Conservation (phyloP, 2,888 invertebrate genomes). For the Camponotus fellah region DNA sequence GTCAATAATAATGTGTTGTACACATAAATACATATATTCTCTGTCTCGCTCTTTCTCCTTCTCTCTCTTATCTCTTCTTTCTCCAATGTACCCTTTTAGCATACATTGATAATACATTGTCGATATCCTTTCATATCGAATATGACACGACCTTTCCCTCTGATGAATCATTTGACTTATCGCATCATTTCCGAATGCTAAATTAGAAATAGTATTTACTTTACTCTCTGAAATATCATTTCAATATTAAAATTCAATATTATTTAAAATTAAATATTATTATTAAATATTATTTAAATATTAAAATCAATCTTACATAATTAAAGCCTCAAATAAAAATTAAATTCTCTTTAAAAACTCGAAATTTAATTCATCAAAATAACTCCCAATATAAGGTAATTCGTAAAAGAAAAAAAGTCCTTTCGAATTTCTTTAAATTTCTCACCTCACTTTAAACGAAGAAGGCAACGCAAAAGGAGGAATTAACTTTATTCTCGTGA, state of each 20-base stretch:
- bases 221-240: neutral
- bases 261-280: neutral
- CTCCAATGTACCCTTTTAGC: slow-evolving; percentile 7
- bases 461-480: too few relatives aligned
- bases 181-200: slow-evolving; percentile 1
- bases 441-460: neutral
- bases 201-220: slow-evolving; percentile 28
- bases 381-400: neutral
- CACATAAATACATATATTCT: neutral
- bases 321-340: neutral
- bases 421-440: neutral
- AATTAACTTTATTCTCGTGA: neutral
- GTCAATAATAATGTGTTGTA: neutral
- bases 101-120: slow-evolving; percentile 24
- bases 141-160: slow-evolving; percentile 6
- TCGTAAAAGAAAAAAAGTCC: neutral
- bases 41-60: slow-evolving; percentile 7
- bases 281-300: slow-evolving; percentile 7
- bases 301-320: neutral
- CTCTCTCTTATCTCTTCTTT: neutral
- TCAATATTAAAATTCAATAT: neutral
- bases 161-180: slow-evolving; percentile 10
- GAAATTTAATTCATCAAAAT: neutral
- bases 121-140: slow-evolving; percentile 37
- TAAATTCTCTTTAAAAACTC: neutral